Base-by-base conservation (phyloP, 2,113 vertebrate genomes). In the Neolamprologus ventralis region DNA sequence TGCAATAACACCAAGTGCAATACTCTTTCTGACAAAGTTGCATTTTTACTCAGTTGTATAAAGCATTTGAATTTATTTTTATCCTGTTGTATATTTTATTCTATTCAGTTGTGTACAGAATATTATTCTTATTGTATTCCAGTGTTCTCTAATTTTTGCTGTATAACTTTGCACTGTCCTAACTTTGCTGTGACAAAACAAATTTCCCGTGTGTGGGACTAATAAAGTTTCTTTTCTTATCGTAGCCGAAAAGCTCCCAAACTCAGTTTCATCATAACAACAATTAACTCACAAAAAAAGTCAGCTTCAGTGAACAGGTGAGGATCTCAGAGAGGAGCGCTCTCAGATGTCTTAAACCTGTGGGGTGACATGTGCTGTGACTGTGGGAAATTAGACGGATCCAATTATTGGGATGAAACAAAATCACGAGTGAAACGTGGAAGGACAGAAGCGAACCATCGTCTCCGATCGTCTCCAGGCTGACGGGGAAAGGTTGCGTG, bases 171-270 rank as follows among this genome's bases (percentile, higher is more conserved):
- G 11, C 53, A 57, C 54, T 26, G 12, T 26, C 23, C 23, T 23
- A 23, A 57, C 54, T 57, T 26, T 57, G 21, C 54, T 57, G 54
- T 57, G 54, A 57, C 23, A 57, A 26, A 57, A 57, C 12, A 26
- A 14, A 57, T 57, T 26, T 57, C 21, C 54, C 4, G 0, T 1
- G 3, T 57, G 54, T 57, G 23, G 54, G 54, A 26, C 1, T 57
- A 57, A 55, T 53, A 1, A 57, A 57, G 54, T 14, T 26, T 4
- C 0, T 57, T 57, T 14, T 57, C 23, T 57, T 26, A 14, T 14
- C 4, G 0, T 33, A 58, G 26, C 55, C 5, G 1, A 58, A 58
- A 58, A 31, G 55, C 55, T 31, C 26, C 13, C 3, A 9, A 58
- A 58, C 26, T 58, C 51, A 14, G 57, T 58, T 58, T 31, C 26